Evolutionary conservation across 53 echinoderm and acorn worm genomes (phyloP).

Genomic region (Stichopus horrens): DNA sequence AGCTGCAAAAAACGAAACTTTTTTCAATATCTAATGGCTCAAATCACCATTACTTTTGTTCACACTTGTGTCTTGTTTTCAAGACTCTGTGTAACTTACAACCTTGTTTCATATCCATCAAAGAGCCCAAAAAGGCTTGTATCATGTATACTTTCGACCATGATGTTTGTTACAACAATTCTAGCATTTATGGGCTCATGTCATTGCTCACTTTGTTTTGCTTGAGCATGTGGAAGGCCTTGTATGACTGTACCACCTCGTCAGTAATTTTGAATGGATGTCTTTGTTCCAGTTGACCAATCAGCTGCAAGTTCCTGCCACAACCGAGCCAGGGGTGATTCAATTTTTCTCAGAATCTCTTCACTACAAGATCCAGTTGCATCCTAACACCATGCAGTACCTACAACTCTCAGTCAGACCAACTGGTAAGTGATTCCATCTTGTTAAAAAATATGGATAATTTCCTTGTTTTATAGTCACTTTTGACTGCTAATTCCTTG

Average conservation of each 20-base stretch:
- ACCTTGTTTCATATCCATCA: no score
- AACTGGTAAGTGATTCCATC: slow-evolving; percentile 26
- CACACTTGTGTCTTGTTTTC: no score
- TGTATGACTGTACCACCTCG: background rate
- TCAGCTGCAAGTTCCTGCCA: slow-evolving; percentile 7
- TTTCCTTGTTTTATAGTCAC: background rate
- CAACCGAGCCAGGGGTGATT: slow-evolving; percentile 56
- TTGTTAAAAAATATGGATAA: background rate
- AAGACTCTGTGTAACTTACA: no score
- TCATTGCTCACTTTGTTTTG: no score
- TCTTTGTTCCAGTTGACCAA: background rate
- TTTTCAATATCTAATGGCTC: no score
- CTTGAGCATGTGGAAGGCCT: no score
- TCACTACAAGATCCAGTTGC: slow-evolving; percentile 66
- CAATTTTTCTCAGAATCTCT: slow-evolving; percentile 80
- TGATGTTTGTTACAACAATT: no score
- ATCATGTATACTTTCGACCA: no score
- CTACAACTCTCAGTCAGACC: slow-evolving; percentile 82
- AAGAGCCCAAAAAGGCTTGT: no score
- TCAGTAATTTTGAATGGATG: background rate
- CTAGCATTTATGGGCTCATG: no score
- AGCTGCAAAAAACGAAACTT: no score
- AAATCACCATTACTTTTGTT: no score
- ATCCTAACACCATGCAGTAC: slow-evolving; percentile 82
- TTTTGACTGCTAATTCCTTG: background rate